Evolutionary conservation across 2,888 invertebrate species (phyloP), one percentile per base, ranked within the genome.

Genomic region (Pandemis corylana): DNA sequence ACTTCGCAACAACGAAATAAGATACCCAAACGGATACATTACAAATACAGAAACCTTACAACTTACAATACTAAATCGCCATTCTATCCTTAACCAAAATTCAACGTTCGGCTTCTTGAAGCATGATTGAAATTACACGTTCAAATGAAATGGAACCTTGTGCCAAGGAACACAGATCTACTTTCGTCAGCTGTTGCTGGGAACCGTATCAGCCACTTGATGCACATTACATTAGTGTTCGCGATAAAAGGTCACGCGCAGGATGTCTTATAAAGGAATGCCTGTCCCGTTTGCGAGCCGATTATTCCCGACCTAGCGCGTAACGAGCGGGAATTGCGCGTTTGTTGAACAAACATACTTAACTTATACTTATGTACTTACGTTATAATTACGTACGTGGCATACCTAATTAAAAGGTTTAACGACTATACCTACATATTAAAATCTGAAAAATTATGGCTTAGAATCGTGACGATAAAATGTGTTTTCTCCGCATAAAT

Each of bases 261-360:
- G 75, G 75, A 75, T 75, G 75, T 75, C 70, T 75, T 67, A 66
- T 70, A 71, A 75, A 71, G 75, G 75, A 75, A 75, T 75, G 75
- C 56, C 75, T 71, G 75, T 75, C 56, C 63, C 66, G 59, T 28
- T 49, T 7, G 73, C 20, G 59, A 53, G 69, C 69, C 62, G 64
- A 73, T 69, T 69, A 63, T 53, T 53, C 44, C n/a, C 4, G 59
- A 53, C n/a, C 61, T 63, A 46, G 63, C 66, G 56, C 9, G 49
- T 61, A 44, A 6, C 66, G 20, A 42, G 12, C 12, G 7, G 20
- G 49, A 36, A 13, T 13, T 44, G 36, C n/a, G 51, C 42, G 51
- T 70, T 59, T 42, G 59, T 61, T 15, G 13, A 53, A 15, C 13
- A 53, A 15, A 53, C 53, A 51, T 53, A 53, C 3, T 53, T 13